Evolutionary conservation across 2,888 invertebrate species (phyloP), one percentile per base, ranked within the genome.

Genomic region (Lithosia quadra): DNA sequence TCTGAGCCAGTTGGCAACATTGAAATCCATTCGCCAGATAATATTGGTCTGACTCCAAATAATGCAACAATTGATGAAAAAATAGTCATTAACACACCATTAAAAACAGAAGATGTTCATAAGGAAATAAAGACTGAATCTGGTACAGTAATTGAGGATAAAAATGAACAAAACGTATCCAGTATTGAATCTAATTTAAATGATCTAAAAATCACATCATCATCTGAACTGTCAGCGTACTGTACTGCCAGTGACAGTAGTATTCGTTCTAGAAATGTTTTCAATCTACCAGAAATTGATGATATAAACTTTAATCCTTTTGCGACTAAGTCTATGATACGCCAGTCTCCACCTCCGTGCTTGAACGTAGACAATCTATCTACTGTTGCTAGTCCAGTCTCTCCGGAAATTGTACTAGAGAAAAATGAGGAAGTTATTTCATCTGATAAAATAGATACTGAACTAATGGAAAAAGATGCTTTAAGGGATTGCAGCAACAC

Each of bases 221-320:
- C 90, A 39, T 90, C 87, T 33, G 91, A 91, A 66, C 87, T 88
- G 58, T 91, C 90, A 33, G 74, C 84, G 39, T 89, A 90, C 73
- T 87, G 78, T 71, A 88, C 91, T 24, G 85, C 89, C 60, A 79
- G 73, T 69, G 89, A 89, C 59, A 84, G 80, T 65, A 72, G 76
- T 28, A 75, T 81, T 39, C 64, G 43, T 62, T 73, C 83, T n/a
- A 91, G 78, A 84, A 93, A 89, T 75, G 92, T 92, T 15, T 92
- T 92, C 71, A 93, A 93, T 72, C 75, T 93, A 58, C 93, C 93
- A 43, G 93, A 93, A 85, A 91, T 93, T 71, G 88, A 92, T 75
- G 91, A 91, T 64, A 79, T 82, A 13, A 87, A 89, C 71, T 91
- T 92, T 73, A 91, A 91, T 79, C 90, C 92, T 9, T 92, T 93